phyloP scores from a whole-genome alignment of 2,113 vertebrate species.

The Gadus chalcogrammus region DNA sequence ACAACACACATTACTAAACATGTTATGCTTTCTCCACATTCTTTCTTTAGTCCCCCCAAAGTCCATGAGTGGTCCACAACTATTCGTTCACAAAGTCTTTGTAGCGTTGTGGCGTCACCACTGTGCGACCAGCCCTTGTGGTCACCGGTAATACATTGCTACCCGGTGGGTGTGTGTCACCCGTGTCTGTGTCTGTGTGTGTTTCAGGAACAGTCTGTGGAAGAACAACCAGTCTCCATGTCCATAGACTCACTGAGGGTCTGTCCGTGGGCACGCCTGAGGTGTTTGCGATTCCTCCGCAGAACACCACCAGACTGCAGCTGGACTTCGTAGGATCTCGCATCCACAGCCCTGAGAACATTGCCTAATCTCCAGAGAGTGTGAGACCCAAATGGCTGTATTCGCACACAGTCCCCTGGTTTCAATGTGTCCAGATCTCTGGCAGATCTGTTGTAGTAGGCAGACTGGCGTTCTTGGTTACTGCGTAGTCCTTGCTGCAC shows the following conservation, averaged over 20 bases:
- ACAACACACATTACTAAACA: not conserved
- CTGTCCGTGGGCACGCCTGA: not conserved
- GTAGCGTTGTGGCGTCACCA: not conserved
- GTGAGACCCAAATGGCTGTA: conserved; percentile 8
- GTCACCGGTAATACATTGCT: not conserved
- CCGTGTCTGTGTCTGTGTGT: not conserved
- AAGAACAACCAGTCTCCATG: not conserved
- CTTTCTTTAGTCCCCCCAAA: not conserved
- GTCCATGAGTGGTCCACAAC: not conserved
- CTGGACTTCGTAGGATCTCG: not conserved
- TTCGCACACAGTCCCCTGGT: conserved; percentile 15
- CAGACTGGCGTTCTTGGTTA: not conserved
- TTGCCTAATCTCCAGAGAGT: conserved; percentile 5
- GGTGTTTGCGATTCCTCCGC: not conserved
- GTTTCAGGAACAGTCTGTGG: not conserved
- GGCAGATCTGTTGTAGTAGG: conserved; percentile 12
- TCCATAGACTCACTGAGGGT: not conserved
- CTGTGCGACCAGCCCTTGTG: conserved; percentile 1
- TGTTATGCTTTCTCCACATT: not conserved
- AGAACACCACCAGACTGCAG: not conserved
- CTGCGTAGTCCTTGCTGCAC: not conserved
- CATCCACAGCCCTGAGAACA: conserved; percentile 6
- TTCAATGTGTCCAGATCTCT: conserved; percentile 9
- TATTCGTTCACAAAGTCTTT: conserved; percentile 1
- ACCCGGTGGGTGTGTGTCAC: not conserved